These are phyloP conservation scores for Craniophora ligustri DNA, from an alignment of 2,888 invertebrate species.

Conservation along the genomic window DNA sequence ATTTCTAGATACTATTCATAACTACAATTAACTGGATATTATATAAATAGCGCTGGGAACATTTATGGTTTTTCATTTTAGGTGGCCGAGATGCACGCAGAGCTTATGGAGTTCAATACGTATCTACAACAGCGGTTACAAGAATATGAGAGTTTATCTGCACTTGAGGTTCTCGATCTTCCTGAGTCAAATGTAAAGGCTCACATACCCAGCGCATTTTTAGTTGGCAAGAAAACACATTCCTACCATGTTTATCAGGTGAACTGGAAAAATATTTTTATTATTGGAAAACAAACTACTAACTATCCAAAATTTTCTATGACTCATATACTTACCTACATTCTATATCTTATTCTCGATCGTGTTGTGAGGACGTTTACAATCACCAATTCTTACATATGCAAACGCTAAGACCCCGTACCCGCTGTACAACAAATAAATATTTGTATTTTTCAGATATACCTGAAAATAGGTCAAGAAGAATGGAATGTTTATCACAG, in stretches of 20 bases:
- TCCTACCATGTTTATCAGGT: conserved; percentile 97
- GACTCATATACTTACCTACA: no score
- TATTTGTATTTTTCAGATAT: conserved; percentile 88
- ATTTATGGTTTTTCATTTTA: no score
- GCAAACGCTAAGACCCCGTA: no score
- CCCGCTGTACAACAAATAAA: no score
- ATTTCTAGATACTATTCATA: no score
- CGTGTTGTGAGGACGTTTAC: no score
- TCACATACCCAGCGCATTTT: conserved; percentile 96
- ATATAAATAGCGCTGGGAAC: no score
- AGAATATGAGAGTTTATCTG: conserved; percentile 77
- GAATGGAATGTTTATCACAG: conserved; percentile 99
- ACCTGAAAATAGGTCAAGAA: conserved; percentile 94
- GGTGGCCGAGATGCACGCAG: conserved; percentile 98
- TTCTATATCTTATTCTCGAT: no score
- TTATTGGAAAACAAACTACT: not conserved
- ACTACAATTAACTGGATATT: no score
- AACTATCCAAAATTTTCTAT: no score
- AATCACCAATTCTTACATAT: no score
- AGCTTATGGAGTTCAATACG: conserved; percentile 97
- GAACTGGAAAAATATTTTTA: conserved; percentile 28
- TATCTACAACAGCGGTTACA: conserved; percentile 92
- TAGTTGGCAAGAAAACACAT: conserved; percentile 90
- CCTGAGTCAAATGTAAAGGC: conserved; percentile 91
- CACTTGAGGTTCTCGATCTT: conserved; percentile 74